Evolutionary conservation across 2,797 vertebrate genomes (phyloP), one percentile per base, ranked within the genome.

Genomic region (Characodon lateralis): DNA sequence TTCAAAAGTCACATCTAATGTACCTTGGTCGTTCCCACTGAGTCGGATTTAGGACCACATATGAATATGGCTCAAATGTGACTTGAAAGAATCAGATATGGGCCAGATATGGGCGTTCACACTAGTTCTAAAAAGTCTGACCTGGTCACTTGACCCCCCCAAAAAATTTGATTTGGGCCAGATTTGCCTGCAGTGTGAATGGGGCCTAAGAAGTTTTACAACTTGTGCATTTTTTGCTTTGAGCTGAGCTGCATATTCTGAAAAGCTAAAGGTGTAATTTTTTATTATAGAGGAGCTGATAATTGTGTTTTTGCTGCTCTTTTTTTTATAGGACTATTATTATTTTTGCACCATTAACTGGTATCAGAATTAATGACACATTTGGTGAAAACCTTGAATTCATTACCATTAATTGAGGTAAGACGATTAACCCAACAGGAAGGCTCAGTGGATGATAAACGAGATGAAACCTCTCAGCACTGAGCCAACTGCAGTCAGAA

Each of bases 401-500:
- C 70, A 87, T 91, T 87, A 83, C 43, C 86, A 88, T 88, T 85
- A 87, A 85, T 50, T 80, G 71, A 88, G 73, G 73, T 81, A 80
- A 83, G 80, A 80, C 78, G 80, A 89, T 85, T 78, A 88, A 83
- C 82, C 74, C 66, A 76, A 80, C 72, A 68, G 41, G 84, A 66
- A 81, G 31, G 70, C 84, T 89, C 73, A 56, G 79, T 24, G 43
- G 77, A 84, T 90, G 88, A 91, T 85, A 82, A 89, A 91, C 0
- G 83, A 91, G 79, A 78, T 28, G 75, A 85, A 80, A 77, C 73
- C 58, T 55, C 79, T 83, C 77, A 80, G 78, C 75, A 78, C 68
- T 46, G 70, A 89, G 77, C 68, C 80, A 92, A 81, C 85, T 91
- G 90, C 86, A 84, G 87, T 89, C 86, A 84, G 79, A 86, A 86